Percentiles rank a stretch among this genome's conserved stretches.
Conservation (phyloP, 92 coral and sea anemone genomes). For the Porites divaricata region DNA sequence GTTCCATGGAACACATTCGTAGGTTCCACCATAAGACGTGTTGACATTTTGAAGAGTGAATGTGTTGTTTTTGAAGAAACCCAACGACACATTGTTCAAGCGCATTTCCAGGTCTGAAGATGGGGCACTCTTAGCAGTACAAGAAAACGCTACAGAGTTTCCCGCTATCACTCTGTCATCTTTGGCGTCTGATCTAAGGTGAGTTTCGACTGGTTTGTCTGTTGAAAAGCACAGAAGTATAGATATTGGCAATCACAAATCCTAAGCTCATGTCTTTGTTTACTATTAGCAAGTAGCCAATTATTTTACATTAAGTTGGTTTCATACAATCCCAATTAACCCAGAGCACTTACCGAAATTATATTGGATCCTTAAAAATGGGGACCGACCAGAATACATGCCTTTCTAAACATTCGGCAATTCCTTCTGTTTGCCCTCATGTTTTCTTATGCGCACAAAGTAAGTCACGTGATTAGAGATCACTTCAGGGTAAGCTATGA, state of each 20-base stretch:
- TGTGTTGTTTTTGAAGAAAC: background rate
- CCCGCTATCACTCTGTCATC: slow-evolving; percentile 4
- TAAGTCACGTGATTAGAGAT: too few relatives aligned
- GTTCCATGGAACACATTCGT: slow-evolving; percentile 49
- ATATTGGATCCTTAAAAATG: too few relatives aligned
- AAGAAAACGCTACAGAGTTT: slow-evolving; percentile 29
- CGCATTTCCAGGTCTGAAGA: slow-evolving; percentile 36
- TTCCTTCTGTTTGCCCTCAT: too few relatives aligned
- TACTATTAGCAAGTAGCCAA: too few relatives aligned
- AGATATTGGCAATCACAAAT: background rate
- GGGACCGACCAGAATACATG: too few relatives aligned
- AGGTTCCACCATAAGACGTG: slow-evolving; percentile 42
- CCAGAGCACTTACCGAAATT: too few relatives aligned
- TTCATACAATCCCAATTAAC: too few relatives aligned
- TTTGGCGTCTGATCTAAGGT: background rate
- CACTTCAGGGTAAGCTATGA: too few relatives aligned
- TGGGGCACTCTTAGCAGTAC: slow-evolving; percentile 47
- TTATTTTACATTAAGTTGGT: too few relatives aligned
- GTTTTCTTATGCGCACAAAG: too few relatives aligned
- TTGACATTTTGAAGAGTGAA: slow-evolving; percentile 28
- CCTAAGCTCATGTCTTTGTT: background rate
- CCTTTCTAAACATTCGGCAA: too few relatives aligned
- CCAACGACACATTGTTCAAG: slow-evolving; percentile 25
- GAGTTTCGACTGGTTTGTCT: slow-evolving; percentile 54
- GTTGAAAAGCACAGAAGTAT: background rate